Percentiles rank a stretch among this genome's conserved stretches.
These are phyloP conservation scores for Junonia oenone DNA, from an alignment of 2,888 invertebrate species.

Conservation along the genomic window DNA sequence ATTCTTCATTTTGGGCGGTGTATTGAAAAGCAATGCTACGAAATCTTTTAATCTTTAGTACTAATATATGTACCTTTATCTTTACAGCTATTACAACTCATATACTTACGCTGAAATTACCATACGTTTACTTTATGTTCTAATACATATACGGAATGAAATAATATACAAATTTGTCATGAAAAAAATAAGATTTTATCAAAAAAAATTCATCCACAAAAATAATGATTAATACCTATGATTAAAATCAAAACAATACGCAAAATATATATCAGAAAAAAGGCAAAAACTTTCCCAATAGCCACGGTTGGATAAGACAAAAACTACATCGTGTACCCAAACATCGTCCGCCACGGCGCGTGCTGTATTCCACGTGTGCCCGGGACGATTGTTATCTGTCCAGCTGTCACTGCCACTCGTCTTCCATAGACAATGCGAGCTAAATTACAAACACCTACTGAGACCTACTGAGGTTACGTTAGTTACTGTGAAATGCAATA, in stretches of 20 bases:
- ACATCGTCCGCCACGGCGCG: slow-evolving; percentile 30
- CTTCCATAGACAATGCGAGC: slow-evolving; percentile 33
- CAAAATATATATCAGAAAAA: background rate
- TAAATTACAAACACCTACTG: slow-evolving; percentile 20
- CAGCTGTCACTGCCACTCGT: slow-evolving; percentile 54
- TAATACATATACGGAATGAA: no score
- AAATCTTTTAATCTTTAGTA: no score
- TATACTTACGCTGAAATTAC: no score
- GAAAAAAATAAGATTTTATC: no score
- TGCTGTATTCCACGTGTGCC: slow-evolving; percentile 40
- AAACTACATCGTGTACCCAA: slow-evolving; percentile 20
- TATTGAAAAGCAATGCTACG: no score
- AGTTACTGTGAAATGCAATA: background rate
- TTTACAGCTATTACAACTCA: no score
- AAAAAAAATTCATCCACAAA: no score
- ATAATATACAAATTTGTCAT: no score
- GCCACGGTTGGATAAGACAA: slow-evolving; percentile 18
- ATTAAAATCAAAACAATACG: background rate
- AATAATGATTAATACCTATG: background rate
- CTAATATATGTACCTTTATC: no score
- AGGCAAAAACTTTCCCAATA: background rate
- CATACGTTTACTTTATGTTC: no score
- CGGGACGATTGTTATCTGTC: slow-evolving; percentile 48
- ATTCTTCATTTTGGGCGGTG: no score
- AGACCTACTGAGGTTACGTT: no score